Percentiles rank a stretch among this genome's conserved stretches.
These are phyloP conservation scores for Boulengeromyrus knoepffleri DNA, from an alignment of 2,113 vertebrate genomes.

Conservation along the genomic window DNA sequence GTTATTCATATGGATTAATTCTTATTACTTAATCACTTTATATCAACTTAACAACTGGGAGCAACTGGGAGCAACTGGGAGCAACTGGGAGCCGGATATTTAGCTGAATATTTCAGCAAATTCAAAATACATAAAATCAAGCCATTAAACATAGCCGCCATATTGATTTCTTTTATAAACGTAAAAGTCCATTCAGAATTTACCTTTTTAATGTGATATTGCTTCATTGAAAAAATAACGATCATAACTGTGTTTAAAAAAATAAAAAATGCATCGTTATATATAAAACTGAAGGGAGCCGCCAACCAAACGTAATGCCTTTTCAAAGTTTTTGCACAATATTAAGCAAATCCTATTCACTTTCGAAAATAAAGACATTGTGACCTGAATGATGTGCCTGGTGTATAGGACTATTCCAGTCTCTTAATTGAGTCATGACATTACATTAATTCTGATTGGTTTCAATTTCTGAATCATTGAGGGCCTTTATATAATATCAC, in stretches of 20 bases:
- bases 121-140: neutral
- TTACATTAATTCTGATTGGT: neutral
- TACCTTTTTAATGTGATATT: neutral
- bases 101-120: neutral
- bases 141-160: neutral
- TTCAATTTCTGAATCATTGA: constrained; percentile 3
- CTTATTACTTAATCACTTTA: neutral
- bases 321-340: neutral
- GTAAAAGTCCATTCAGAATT: neutral
- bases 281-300: neutral
- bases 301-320: neutral
- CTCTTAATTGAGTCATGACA: neutral
- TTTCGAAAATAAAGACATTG: neutral
- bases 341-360: neutral
- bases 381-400: neutral
- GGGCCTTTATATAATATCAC: neutral
- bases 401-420: neutral
- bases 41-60: neutral
- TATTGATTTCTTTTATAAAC: neutral
- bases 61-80: neutral
- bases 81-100: neutral
- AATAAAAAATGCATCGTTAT: neutral
- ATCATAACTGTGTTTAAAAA: neutral
- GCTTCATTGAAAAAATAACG: neutral
- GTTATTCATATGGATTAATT: neutral